Conservation (phyloP, 2,113 vertebrate genomes). For the Myiozetetes cayanensis region DNA sequence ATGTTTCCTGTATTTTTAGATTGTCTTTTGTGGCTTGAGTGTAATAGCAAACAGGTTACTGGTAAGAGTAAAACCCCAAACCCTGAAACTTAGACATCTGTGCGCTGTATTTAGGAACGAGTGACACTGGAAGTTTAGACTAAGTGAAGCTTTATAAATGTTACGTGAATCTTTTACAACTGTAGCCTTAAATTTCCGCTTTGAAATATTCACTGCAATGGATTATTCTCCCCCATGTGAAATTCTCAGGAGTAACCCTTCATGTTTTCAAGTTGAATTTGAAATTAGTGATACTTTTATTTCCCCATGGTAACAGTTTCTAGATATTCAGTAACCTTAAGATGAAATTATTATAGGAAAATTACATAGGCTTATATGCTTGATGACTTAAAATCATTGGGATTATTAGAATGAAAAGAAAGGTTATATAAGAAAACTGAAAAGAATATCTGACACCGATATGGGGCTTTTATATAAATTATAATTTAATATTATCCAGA, state of each 20-base stretch:
- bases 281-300: conserved; percentile 30
- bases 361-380: background rate
- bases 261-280: conserved; percentile 27
- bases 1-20: background rate
- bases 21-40: background rate
- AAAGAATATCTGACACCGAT: background rate
- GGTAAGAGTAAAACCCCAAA: background rate
- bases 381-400: background rate
- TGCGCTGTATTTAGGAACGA: background rate
- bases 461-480: background rate
- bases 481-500: background rate
- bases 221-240: conserved; percentile 2
- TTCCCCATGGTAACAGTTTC: conserved; percentile 13
- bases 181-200: conserved; percentile 15
- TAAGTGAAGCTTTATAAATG: background rate
- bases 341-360: conserved; percentile 27
- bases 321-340: conserved; percentile 32
- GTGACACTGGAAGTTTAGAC: background rate
- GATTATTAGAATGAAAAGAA: background rate
- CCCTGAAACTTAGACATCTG: background rate
- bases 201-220: conserved; percentile 56
- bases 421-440: background rate
- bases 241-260: conserved; percentile 27
- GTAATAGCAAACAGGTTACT: background rate
- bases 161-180: conserved; percentile 21